Evolutionary conservation across 2,888 invertebrate species (phyloP).

Genomic region (Cremastobaeus sp.): DNA sequence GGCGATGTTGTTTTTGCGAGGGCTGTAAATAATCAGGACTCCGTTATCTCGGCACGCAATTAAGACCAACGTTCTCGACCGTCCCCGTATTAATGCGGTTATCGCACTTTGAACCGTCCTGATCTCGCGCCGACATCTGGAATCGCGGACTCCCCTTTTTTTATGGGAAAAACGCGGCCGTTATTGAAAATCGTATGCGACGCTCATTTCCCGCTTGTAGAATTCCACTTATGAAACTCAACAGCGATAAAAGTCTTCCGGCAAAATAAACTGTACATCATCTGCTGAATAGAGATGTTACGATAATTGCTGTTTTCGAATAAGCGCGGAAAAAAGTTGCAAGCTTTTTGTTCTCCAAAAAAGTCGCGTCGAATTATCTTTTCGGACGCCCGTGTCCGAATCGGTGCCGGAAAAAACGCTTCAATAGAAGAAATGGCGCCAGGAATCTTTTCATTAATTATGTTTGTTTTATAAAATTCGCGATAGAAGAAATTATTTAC

Average conservation of each 20-base stretch:
- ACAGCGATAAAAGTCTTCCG: constrained; percentile 57
- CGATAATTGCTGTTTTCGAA: constrained; percentile 37
- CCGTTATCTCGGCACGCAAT: constrained; percentile 57
- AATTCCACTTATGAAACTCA: constrained; percentile 57
- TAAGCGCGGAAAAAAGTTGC: neutral
- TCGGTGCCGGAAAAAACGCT: constrained; percentile 25
- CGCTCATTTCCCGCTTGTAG: constrained; percentile 59
- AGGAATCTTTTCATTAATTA: constrained; percentile 45
- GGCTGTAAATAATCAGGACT: constrained; percentile 58
- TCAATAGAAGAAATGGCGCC: constrained; percentile 39
- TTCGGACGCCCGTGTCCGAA: constrained; percentile 28
- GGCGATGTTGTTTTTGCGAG: constrained; percentile 55
- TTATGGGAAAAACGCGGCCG: constrained; percentile 60
- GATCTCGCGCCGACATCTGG: constrained; percentile 57
- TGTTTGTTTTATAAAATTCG: constrained; percentile 49
- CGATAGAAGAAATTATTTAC: constrained; percentile 58
- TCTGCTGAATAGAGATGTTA: constrained; percentile 44
- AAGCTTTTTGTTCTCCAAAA: neutral
- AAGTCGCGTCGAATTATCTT: neutral
- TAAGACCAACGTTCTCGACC: constrained; percentile 55
- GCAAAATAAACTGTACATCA: constrained; percentile 51
- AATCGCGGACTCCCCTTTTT: constrained; percentile 56
- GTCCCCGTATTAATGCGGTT: constrained; percentile 59
- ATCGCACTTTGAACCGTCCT: constrained; percentile 60
- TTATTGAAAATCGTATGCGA: constrained; percentile 63